Conservation (phyloP, 2,113 vertebrate species). For the Lipotes vexillifer region DNA sequence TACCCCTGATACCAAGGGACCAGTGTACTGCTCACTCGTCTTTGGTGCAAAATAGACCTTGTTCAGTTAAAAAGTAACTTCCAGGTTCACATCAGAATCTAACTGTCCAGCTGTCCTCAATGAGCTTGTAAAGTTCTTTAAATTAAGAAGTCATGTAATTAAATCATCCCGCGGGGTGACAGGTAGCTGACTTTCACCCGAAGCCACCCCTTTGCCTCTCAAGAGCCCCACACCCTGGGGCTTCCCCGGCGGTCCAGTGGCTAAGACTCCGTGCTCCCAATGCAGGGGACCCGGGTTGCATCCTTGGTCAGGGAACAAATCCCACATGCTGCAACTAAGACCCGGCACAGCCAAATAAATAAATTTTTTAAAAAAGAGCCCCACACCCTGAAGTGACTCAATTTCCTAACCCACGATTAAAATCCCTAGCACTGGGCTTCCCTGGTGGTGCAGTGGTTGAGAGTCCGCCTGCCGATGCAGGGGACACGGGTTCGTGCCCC, state of each 20-base stretch:
- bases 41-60: background rate
- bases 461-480: no score
- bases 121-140: slow-evolving; percentile 39
- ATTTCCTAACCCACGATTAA: background rate
- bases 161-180: slow-evolving; percentile 32
- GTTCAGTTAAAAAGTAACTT: slow-evolving; percentile 12
- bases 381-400: slow-evolving; percentile 58
- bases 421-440: background rate
- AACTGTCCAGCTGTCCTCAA: slow-evolving; percentile 24
- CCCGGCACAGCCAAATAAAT: no score
- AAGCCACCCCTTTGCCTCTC: slow-evolving; percentile 13
- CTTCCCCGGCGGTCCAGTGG: no score
- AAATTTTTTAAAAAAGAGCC: background rate
- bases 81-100: background rate
- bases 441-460: no score
- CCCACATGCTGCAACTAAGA: no score
- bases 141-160: slow-evolving; percentile 54
- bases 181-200: slow-evolving; percentile 52
- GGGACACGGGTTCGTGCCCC: no score
- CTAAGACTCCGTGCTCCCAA: no score
- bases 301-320: no score
- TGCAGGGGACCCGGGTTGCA: no score
- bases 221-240: slow-evolving; percentile 35
- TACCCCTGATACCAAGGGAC: no score
- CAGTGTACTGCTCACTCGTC: no score